Percentiles rank a stretch among this genome's conserved stretches.
Conservation (phyloP, 2,888 invertebrate genomes). For the Cheilosia impressa region DNA sequence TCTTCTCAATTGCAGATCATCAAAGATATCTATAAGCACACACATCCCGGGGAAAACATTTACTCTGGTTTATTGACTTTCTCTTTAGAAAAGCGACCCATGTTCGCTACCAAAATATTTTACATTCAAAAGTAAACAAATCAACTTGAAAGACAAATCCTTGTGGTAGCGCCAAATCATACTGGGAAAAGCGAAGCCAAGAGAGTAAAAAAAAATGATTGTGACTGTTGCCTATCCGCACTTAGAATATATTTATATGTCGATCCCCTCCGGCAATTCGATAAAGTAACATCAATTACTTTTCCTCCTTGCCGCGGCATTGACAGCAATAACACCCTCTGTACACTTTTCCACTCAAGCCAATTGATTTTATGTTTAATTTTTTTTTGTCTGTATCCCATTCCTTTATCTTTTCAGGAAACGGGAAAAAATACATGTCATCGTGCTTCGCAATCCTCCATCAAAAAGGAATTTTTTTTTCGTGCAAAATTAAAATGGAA, state of each 20-base stretch:
- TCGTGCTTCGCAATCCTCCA: background rate
- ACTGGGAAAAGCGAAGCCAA: background rate
- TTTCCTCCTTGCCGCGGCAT: conserved; percentile 30
- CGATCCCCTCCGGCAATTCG: conserved; percentile 43
- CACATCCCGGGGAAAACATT: conserved; percentile 19
- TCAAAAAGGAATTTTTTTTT: background rate
- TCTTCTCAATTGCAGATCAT: conserved; percentile 33
- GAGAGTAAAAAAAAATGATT: conserved; percentile 3
- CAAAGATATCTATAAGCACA: conserved; percentile 29
- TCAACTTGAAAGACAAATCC: conserved; percentile 56
- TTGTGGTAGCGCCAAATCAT: conserved; percentile 32
- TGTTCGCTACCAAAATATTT: conserved; percentile 42
- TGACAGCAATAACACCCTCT: conserved; percentile 32
- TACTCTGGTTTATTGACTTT: conserved; percentile 29
- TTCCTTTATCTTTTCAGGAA: background rate
- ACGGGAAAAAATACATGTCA: background rate
- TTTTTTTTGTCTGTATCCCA: background rate
- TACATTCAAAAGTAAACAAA: conserved; percentile 54
- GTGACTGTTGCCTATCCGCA: conserved; percentile 38
- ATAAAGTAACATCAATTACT: conserved; percentile 57
- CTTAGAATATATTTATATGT: conserved; percentile 31
- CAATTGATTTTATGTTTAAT: conserved; percentile 44
- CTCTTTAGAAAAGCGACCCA: conserved; percentile 17
- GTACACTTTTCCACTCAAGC: conserved; percentile 17
- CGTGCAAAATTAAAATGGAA: conserved; percentile 21